Conservation (phyloP, 2,888 invertebrate genomes). For the Nemapogon koenigi region DNA sequence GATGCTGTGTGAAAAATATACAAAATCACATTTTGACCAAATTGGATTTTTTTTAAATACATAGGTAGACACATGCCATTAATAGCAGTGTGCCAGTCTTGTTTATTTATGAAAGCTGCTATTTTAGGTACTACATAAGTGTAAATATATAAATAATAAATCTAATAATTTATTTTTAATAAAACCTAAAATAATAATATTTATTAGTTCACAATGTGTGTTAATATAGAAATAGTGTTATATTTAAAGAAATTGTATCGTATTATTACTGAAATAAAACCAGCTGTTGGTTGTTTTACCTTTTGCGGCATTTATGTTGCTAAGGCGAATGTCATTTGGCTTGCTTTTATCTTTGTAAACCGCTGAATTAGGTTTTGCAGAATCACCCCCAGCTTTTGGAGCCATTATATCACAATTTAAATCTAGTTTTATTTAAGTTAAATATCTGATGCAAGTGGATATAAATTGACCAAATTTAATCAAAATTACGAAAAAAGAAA, state of each 20-base stretch:
- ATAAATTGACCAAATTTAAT: too few relatives aligned
- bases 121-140: too few relatives aligned
- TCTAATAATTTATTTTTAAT: background rate
- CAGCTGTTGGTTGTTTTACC: slow-evolving; percentile 78
- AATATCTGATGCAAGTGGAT: too few relatives aligned
- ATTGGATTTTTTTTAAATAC: too few relatives aligned
- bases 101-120: too few relatives aligned
- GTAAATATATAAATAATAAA: too few relatives aligned
- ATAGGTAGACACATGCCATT: too few relatives aligned
- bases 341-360: slow-evolving; percentile 93
- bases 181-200: background rate
- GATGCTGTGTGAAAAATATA: too few relatives aligned
- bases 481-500: too few relatives aligned
- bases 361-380: slow-evolving; percentile 47
- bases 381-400: slow-evolving; percentile 56
- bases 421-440: too few relatives aligned
- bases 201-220: background rate
- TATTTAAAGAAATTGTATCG: background rate
- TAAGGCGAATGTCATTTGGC: slow-evolving; percentile 90
- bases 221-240: background rate
- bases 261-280: slow-evolving; percentile 13
- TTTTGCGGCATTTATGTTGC: slow-evolving; percentile 98
- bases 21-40: too few relatives aligned
- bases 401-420: slow-evolving; percentile 42
- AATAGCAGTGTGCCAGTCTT: too few relatives aligned